Percentiles rank a stretch among this genome's conserved stretches.
These are phyloP conservation scores for Apamea sordens DNA, from an alignment of 2,888 invertebrate species.

Conservation along the genomic window DNA sequence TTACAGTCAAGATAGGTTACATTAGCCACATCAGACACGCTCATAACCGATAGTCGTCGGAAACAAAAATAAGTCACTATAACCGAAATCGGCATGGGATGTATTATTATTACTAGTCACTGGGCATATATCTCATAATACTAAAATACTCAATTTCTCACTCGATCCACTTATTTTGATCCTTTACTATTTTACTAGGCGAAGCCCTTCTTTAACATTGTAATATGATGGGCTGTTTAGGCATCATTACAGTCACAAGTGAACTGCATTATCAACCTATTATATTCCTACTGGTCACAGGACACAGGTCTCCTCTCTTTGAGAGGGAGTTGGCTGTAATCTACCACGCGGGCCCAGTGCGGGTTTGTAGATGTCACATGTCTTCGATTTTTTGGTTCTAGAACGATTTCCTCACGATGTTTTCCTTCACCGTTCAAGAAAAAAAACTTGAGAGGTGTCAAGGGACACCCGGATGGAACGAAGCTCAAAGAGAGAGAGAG, in stretches of 20 bases:
- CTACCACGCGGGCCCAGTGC: not conserved
- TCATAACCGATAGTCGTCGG: not conserved
- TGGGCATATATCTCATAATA: not conserved
- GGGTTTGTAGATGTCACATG: not conserved
- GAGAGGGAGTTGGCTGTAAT: not conserved
- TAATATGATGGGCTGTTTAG: not conserved
- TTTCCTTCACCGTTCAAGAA: not conserved
- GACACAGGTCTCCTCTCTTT: not conserved
- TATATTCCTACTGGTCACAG: not conserved
- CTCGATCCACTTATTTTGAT: not conserved
- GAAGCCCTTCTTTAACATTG: not conserved
- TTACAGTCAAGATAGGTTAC: too few relatives aligned
- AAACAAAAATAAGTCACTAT: not conserved
- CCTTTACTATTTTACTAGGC: not conserved
- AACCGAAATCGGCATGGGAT: not conserved
- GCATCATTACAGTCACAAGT: not conserved
- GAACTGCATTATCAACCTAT: not conserved
- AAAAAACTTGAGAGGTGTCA: too few relatives aligned
- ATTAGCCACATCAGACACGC: not conserved
- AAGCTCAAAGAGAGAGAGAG: too few relatives aligned
- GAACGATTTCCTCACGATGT: not conserved
- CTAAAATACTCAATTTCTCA: conserved; percentile 30
- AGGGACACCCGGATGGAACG: too few relatives aligned
- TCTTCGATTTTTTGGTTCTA: not conserved
- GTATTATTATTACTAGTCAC: not conserved